Evolutionary conservation across 2,113 vertebrate species (phyloP).

Genomic region (Coptodon rendalli): DNA sequence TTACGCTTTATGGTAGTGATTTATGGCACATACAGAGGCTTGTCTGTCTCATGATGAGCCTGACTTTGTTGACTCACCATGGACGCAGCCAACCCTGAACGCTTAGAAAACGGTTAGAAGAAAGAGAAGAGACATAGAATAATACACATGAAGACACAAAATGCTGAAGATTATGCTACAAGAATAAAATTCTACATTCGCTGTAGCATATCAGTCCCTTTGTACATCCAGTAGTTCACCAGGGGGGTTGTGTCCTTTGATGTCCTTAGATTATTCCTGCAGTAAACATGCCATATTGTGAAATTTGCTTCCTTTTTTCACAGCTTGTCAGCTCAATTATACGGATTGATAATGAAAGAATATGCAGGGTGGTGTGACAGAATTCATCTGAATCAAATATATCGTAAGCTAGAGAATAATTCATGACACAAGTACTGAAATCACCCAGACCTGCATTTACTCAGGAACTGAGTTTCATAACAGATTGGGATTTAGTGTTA

Average conservation of each 20-base stretch:
- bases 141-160: neutral
- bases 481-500: neutral
- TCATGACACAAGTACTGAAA: neutral
- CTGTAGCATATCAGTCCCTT: neutral
- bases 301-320: neutral
- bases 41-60: conserved; percentile 32
- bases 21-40: conserved; percentile 41
- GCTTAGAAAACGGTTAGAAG: neutral
- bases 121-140: neutral
- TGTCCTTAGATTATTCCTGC: neutral
- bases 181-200: neutral
- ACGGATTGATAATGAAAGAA: neutral
- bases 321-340: neutral
- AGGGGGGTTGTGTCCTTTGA: neutral
- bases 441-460: neutral
- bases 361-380: neutral
- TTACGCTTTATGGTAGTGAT: conserved; percentile 22
- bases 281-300: neutral
- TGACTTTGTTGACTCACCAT: conserved; percentile 44
- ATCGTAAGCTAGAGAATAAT: neutral
- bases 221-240: neutral
- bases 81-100: neutral
- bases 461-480: neutral
- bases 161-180: neutral
- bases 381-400: neutral